Evolutionary conservation across 2,113 vertebrate species (phyloP), one percentile per base, ranked within the genome.

Genomic region (Cyphomyrus discorhynchus): DNA sequence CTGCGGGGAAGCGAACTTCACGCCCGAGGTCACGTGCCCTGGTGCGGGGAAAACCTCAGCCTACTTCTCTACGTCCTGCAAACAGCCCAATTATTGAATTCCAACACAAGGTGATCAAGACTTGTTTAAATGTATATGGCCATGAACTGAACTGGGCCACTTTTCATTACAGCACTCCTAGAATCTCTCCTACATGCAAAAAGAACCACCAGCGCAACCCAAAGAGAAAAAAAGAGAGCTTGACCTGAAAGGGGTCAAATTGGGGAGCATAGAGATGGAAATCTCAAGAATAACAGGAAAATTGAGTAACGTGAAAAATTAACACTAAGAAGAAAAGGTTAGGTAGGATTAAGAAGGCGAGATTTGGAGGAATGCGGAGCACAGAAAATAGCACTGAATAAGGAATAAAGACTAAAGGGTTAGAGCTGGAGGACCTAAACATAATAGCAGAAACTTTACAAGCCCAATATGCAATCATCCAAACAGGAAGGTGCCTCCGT

Each of bases 61-160:
- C 66, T 17, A 52, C 80, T 46, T 89, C 85, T 15, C 86, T 92
- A 3, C 13, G 0, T 1, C 92, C 91, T 0, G 91, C 91, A 62
- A 90, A 42, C 58, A 93, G 93, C 89, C 92, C 93, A 27, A 70
- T n/a, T 50, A 92, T 90, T 1, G 85, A 91, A 56, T 86, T n/a
- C 88, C 77, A 58, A 89, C 53, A 90, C 91, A 91, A 91, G 94
- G 90, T 86, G 49, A 88, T 47, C 35, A 24, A 62, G 17, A 42
- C 0, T 39, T 24, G 19, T 88, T 58, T 62, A 56, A n/a, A 42
- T 31, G 19, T 27, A 86, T 84, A 53, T 17, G 53, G 24, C 35
- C 21, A 8, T 84, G 42, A 84, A 84, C 39, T n/a, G 8, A 84
- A 47, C 8, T 13, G 24, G 42, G 19, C 10, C 24, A 13, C 82